Percentiles rank a stretch among this genome's conserved stretches.
Evolutionary conservation across 1,140 invertebrate genomes (phyloP).

Genomic region (Cepaea nemoralis): DNA sequence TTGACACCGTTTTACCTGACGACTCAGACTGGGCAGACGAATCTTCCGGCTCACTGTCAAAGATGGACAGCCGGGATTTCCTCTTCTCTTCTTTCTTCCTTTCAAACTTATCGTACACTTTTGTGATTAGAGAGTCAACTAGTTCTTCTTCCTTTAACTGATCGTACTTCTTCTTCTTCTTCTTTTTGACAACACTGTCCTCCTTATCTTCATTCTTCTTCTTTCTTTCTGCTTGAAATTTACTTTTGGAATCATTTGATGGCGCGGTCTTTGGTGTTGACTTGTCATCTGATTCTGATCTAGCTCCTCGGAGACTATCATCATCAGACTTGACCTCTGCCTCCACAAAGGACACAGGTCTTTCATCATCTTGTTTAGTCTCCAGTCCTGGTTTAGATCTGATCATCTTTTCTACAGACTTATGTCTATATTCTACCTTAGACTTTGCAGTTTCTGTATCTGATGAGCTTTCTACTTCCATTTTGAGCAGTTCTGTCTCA

Average conservation of each 20-base stretch:
- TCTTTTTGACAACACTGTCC: constrained; percentile 32
- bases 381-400: neutral
- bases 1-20: neutral
- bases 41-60: constrained; percentile 34
- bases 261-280: neutral
- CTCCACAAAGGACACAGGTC: neutral
- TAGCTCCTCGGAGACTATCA: neutral
- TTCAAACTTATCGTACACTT: constrained; percentile 31
- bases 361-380: neutral
- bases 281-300: constrained; percentile 5
- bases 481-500: neutral
- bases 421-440: neutral
- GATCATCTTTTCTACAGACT: neutral
- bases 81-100: constrained; percentile 31
- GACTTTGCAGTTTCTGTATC: neutral
- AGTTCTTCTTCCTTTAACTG: constrained; percentile 24
- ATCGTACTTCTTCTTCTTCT: constrained; percentile 46
- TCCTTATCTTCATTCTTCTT: constrained; percentile 46
- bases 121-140: constrained; percentile 21
- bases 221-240: neutral
- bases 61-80: constrained; percentile 2
- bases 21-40: constrained; percentile 1
- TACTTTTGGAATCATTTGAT: neutral
- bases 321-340: constrained; percentile 7
- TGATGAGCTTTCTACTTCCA: neutral